These are phyloP conservation scores for Strigamia transsilvanica DNA, from an alignment of 2,888 invertebrate genomes.

Conservation along the genomic window DNA sequence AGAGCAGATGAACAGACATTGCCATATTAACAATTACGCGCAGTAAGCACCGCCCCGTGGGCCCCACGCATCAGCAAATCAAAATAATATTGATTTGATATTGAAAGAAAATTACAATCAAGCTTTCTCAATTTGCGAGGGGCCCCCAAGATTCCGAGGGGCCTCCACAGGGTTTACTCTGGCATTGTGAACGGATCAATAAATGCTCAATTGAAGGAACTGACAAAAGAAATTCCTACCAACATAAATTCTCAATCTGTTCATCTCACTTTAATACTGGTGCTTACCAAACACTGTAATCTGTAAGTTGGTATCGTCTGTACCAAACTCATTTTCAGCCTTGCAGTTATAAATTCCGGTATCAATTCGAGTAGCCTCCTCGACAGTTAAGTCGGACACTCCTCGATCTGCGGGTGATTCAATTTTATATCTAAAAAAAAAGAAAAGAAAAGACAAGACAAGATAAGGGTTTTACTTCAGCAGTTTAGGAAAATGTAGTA, in stretches of 20 bases:
- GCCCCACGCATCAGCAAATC: too few species aligned
- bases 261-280: not conserved
- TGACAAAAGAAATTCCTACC: too few species aligned
- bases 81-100: too few species aligned
- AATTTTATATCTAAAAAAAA: slow-evolving; percentile 50
- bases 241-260: too few species aligned
- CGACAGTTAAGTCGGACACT: slow-evolving; percentile 48
- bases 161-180: too few species aligned
- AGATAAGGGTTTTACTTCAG: slow-evolving; percentile 5
- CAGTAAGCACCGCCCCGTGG: too few species aligned
- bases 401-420: not conserved
- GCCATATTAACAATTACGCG: too few species aligned
- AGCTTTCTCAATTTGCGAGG: too few species aligned
- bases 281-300: slow-evolving; percentile 53
- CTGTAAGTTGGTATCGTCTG: slow-evolving; percentile 51
- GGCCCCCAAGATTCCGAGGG: too few species aligned
- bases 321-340: slow-evolving; percentile 50
- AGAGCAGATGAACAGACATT: not conserved
- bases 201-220: too few species aligned
- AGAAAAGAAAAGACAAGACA: not conserved
- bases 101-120: too few species aligned
- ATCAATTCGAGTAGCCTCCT: slow-evolving; percentile 50
- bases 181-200: not conserved
- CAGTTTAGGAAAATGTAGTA: slow-evolving; percentile 28
- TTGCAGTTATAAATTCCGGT: slow-evolving; percentile 52